These are phyloP conservation scores for Helarctos malayanus DNA, from an alignment of 2,797 vertebrate species.

Conservation along the genomic window DNA sequence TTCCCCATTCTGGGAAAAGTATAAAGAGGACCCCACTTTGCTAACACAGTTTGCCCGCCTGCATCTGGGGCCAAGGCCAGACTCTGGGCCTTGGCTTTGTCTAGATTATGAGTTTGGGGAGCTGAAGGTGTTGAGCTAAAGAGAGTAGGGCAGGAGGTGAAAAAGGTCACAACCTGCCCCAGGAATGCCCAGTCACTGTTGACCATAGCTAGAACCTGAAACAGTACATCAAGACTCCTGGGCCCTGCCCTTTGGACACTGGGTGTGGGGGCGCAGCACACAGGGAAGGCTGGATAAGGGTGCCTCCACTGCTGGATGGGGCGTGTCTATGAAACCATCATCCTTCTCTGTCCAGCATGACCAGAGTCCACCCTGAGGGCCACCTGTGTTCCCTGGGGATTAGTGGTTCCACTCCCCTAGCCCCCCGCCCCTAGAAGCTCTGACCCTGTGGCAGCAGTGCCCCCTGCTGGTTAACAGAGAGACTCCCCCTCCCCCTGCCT, in stretches of 20 bases:
- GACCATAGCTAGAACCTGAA: not conserved
- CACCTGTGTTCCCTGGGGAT: not conserved
- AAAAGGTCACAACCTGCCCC: not conserved
- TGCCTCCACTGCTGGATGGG: not conserved
- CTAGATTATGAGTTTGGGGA: not conserved
- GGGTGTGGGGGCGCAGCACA: not conserved
- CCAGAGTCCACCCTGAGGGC: not conserved
- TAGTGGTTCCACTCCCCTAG: not conserved
- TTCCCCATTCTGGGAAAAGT: not conserved
- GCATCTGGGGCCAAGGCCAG: not conserved
- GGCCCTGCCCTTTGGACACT: slow-evolving; percentile 57
- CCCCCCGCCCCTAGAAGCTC: not conserved
- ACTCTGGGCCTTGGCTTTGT: not conserved
- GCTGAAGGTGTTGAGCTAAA: not conserved
- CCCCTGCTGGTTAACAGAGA: slow-evolving; percentile 60
- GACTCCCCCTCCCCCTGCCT: not conserved
- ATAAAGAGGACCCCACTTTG: not conserved
- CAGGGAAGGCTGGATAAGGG: not conserved
- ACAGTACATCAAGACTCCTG: not conserved
- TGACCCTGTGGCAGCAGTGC: slow-evolving; percentile 5
- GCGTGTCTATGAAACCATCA: not conserved
- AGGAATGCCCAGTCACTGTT: slow-evolving; percentile 13
- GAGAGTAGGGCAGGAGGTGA: not conserved
- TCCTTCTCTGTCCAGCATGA: not conserved
- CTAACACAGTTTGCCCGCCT: not conserved